Evolutionary conservation across 2,113 vertebrate species (phyloP).

Genomic region (Percina caprodes): DNA sequence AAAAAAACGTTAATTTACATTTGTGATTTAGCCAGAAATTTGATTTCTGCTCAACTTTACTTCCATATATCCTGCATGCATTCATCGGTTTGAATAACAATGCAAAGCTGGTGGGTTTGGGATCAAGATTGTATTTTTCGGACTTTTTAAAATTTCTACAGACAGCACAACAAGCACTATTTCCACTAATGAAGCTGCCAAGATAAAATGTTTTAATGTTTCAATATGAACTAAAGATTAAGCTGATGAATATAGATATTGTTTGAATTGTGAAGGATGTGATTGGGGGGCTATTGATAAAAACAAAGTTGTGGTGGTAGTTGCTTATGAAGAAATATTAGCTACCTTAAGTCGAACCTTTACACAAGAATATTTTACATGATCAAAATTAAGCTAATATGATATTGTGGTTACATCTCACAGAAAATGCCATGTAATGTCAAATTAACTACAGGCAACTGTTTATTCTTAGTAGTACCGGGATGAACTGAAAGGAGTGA

Average conservation of each 20-base stretch:
- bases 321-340: neutral
- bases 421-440: neutral
- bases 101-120: neutral
- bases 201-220: slow-evolving; percentile 4
- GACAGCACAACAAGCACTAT: neutral
- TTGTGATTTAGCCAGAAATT: neutral
- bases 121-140: neutral
- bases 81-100: neutral
- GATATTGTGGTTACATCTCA: neutral
- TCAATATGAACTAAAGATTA: neutral
- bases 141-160: slow-evolving; percentile 19
- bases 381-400: neutral
- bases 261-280: neutral
- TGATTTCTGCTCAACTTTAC: neutral
- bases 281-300: neutral
- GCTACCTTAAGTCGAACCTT: neutral
- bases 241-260: neutral
- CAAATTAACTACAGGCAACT: rapidly evolving
- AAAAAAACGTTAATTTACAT: slow-evolving; percentile 15
- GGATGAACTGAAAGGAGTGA: neutral
- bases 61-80: neutral
- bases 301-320: neutral
- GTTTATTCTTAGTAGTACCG: neutral
- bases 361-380: neutral
- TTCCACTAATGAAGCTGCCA: neutral